Base-by-base conservation (phyloP, 2,888 invertebrate genomes). In the Malthinus seriepunctatus region DNA sequence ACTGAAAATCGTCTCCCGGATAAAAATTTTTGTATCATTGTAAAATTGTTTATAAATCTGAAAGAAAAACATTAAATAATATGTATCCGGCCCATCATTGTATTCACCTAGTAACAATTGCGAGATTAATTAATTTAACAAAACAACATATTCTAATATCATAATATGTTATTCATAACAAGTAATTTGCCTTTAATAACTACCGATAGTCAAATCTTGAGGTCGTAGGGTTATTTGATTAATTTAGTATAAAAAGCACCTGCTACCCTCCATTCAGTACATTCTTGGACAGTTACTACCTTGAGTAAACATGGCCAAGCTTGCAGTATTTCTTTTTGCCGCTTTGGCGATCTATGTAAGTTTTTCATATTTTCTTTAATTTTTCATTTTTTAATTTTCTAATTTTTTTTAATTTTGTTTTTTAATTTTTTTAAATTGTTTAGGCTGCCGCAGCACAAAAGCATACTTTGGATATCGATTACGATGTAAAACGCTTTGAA, bases 221-320 rank as follows among this genome's bases (percentile, higher is more conserved):
- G 39, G 39, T 42, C 39, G 23, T 42, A 42, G 12, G 39, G 39
- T 42, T 42, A 23, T 42, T 42, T 15, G 39, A 42, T 42, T 15
- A 42, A 8, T 8, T 42, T 23, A 42, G 8, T 42, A 42, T 42
- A 42, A 15, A 42, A 42, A 9, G 11, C 39, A 42, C 39, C 39
- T 42, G 39, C 2, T 15, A 15, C 15, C 39, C 39, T 23, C 14
- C 12, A 42, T 15, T 42, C 39, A 5, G 39, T 42, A 42, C 39
- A 42, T 42, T 42, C 39, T 42, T 42, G 15, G 39, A 11, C 39
- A 15, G 23, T 11, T n/a, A 37, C 39, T 42, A 42, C 39, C 39
- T 42, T 42, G 39, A 42, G 39, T 42, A 10, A 46, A 32, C 32
- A 46, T 46, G 46, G 32, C 32, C 11, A 46, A 46, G 32, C 14